Base-by-base conservation (phyloP, 2,797 vertebrate genomes). In the Kryptolebias ocellatus region DNA sequence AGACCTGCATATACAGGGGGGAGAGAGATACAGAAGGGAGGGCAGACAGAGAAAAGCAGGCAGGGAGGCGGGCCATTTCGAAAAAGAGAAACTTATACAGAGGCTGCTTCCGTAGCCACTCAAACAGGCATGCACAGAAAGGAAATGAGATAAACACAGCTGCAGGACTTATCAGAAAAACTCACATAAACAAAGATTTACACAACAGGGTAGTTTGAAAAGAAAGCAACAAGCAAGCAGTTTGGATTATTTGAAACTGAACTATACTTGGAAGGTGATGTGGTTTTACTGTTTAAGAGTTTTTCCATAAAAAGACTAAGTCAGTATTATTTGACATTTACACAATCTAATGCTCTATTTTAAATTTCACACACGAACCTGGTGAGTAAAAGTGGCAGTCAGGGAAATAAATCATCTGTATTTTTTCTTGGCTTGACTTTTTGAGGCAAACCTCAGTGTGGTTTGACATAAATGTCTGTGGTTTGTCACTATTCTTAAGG, bases 1-100 rank as follows among this genome's bases (percentile, higher is more conserved):
- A 94, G 82, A 93, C 94, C 96, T 98, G 95, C 86, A 87, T 90
- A 95, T 85, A 95, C 20, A 24, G 20, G 85, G 85, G 81, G 83
- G 87, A 92, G 89, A 81, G 56, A 87, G 57, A 84, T 51, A 80
- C 37, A 83, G 67, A 79, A 69, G 77, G 67, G 74, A 70, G 68
- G 70, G 72, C 62, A 51, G 72, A 79, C 68, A 84, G 71, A 90
- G 55, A 76, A 34, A 42, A 68, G 84, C 78, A 72, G 86, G 82
- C 74, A 62, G 70, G 78, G 65, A 67, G 57, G 80, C 28, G 62
- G 72, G 82, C 58, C 60, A 44, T 76, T 69, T 67, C 76, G 55
- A 85, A 34, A 81, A 77, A 76, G 55, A 67, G 50, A 67, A 24
- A 67, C 54, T 75, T 20, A 28, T 44, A 64, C 8, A 70, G 53